phyloP scores from a whole-genome alignment of 2,888 invertebrate species.

The Diploptera punctata region DNA sequence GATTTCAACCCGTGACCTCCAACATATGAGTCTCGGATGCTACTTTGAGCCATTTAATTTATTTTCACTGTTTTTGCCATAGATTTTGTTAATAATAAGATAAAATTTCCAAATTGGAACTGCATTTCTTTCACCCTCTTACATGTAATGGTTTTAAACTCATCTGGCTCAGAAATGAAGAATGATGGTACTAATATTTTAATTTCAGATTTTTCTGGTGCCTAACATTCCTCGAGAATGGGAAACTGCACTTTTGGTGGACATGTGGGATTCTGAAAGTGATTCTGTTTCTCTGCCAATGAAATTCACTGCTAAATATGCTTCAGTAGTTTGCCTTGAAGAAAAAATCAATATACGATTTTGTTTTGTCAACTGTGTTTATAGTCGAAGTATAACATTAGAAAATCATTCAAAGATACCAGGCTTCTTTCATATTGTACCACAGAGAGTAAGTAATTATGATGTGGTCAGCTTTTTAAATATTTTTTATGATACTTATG shows the following conservation, averaged over 20 bases:
- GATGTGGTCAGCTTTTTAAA: too few relatives aligned
- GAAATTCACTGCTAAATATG: constrained; percentile 59
- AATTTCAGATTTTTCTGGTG: constrained; percentile 62
- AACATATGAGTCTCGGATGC: too few relatives aligned
- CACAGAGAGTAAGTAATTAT: constrained; percentile 36
- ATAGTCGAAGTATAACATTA: constrained; percentile 47
- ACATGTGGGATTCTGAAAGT: constrained; percentile 64
- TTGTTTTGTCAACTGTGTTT: constrained; percentile 65
- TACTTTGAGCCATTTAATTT: too few relatives aligned
- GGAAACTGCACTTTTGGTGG: constrained; percentile 59
- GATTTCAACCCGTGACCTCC: too few relatives aligned
- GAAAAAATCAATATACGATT: constrained; percentile 61
- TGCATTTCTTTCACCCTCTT: too few relatives aligned
- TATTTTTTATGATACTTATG: too few relatives aligned
- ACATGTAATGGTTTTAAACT: too few relatives aligned
- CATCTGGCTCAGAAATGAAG: too few relatives aligned
- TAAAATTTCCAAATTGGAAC: too few relatives aligned
- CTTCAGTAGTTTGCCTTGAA: constrained; percentile 59
- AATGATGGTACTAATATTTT: too few relatives aligned
- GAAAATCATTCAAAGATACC: constrained; percentile 34
- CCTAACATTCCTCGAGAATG: constrained; percentile 61
- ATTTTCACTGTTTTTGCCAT: too few relatives aligned
- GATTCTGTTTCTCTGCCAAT: constrained; percentile 62
- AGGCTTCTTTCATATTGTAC: constrained; percentile 37
- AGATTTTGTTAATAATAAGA: too few relatives aligned